phyloP scores from a whole-genome alignment of 1,140 invertebrate species.

The Eriosoma lanigerum region DNA sequence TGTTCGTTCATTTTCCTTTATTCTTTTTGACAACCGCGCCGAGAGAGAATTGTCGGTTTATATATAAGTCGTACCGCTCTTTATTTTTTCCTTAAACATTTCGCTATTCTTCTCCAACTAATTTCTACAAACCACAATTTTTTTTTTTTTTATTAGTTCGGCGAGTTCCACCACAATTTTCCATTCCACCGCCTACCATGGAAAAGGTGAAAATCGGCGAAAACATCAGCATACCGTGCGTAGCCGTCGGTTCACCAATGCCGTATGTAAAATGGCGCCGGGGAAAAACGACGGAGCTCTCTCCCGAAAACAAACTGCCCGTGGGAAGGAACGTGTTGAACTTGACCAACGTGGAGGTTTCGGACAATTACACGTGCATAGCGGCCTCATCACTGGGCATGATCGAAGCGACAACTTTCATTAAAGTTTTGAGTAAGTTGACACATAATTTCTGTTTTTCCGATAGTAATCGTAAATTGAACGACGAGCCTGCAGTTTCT shows the following conservation, averaged over 20 bases:
- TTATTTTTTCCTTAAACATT: not conserved
- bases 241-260: slow-evolving; percentile 96
- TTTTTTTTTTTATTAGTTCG: slow-evolving; percentile 68
- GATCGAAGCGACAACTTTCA: slow-evolving; percentile 81
- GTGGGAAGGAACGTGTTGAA: slow-evolving; percentile 83
- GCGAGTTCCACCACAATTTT: slow-evolving; percentile 90
- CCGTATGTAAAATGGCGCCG: slow-evolving; percentile 95
- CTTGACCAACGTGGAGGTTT: slow-evolving; percentile 83
- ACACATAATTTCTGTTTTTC: not conserved
- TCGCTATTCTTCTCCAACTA: not conserved
- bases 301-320: slow-evolving; percentile 81
- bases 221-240: slow-evolving; percentile 90
- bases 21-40: not conserved
- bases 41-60: not conserved
- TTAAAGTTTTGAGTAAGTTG: slow-evolving; percentile 92
- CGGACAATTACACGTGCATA: slow-evolving; percentile 95
- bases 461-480: not conserved
- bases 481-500: not conserved
- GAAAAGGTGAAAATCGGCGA: slow-evolving; percentile 88
- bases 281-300: slow-evolving; percentile 76
- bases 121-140: too few species aligned
- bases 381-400: slow-evolving; percentile 91
- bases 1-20: not conserved
- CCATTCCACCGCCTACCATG: slow-evolving; percentile 78
- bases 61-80: too few species aligned